A percentile compares a stretch with the other conserved stretches of the same genome.
Conservation (phyloP, 1,140 invertebrate genomes). For the Drosophila santomea region DNA sequence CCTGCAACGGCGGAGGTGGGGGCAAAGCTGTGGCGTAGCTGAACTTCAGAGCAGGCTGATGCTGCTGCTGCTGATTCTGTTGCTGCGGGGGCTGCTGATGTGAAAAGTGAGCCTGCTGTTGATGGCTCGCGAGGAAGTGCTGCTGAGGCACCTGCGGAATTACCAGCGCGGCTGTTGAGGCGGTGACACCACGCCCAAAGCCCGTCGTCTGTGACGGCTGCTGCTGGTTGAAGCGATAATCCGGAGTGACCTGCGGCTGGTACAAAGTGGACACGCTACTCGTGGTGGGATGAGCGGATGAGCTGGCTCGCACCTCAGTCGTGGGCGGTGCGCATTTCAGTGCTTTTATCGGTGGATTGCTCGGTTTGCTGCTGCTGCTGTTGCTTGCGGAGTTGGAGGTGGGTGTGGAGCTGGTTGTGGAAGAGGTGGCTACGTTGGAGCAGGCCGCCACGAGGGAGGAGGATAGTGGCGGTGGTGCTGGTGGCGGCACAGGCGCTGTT, state of each 20-base stretch:
- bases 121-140: constrained; percentile 57
- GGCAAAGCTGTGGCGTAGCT: constrained; percentile 69
- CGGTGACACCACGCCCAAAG: constrained; percentile 51
- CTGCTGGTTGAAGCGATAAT: constrained; percentile 68
- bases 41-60: constrained; percentile 65
- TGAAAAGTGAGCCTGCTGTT: constrained; percentile 57
- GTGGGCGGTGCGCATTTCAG: constrained; percentile 64
- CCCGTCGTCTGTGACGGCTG: constrained; percentile 43
- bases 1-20: constrained; percentile 78
- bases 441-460: constrained; percentile 7
- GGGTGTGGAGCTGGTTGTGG: constrained; percentile 9
- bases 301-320: constrained; percentile 75
- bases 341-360: constrained; percentile 77
- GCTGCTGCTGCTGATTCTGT: constrained; percentile 50
- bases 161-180: constrained; percentile 43
- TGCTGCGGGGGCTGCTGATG: constrained; percentile 52
- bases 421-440: constrained; percentile 8
- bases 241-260: constrained; percentile 52
- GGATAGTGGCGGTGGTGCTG: constrained; percentile 23
- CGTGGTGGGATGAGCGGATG: constrained; percentile 72
- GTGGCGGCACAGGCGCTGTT: constrained; percentile 1
- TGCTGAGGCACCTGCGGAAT: constrained; percentile 68
- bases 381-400: constrained; percentile 22
- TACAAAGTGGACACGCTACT: constrained; percentile 52
- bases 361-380: constrained; percentile 59